Conservation (phyloP, 2,888 invertebrate species). For the Hylaea fasciaria region DNA sequence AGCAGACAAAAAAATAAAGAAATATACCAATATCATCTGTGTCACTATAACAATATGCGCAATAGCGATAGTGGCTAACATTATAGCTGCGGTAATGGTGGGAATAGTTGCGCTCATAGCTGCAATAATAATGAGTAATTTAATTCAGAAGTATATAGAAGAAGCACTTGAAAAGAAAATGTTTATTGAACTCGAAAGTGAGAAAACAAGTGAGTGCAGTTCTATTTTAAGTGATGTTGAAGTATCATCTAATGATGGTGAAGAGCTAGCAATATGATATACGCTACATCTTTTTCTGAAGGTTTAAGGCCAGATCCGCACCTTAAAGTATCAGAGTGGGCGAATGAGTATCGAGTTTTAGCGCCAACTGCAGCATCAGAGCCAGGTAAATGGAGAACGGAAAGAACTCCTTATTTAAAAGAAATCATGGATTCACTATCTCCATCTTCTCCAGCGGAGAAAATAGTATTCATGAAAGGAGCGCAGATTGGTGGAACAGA, state of each 20-base stretch:
- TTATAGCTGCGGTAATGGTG: conserved; percentile 9
- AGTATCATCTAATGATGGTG: neutral
- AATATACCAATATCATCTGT: conserved; percentile 19
- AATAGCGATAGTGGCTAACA: conserved; percentile 15
- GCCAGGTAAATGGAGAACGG: conserved; percentile 25
- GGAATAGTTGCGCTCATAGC: conserved; percentile 18
- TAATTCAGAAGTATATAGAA: conserved; percentile 18
- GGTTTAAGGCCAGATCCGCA: conserved; percentile 23
- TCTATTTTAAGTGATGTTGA: conserved; percentile 9
- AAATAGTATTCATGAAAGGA: too few relatives aligned
- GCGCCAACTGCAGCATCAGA: conserved; percentile 26
- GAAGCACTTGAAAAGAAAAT: conserved; percentile 16
- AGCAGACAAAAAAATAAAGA: conserved; percentile 7
- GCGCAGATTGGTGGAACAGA: too few relatives aligned
- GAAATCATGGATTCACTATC: too few relatives aligned
- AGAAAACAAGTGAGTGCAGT: neutral
- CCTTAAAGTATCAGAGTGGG: conserved; percentile 27
- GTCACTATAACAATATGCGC: conserved; percentile 13
- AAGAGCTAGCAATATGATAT: conserved; percentile 10
- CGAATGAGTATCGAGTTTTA: conserved; percentile 26
- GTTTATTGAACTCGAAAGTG: conserved; percentile 20
- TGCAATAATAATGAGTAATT: conserved; percentile 18
- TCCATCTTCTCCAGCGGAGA: too few relatives aligned
- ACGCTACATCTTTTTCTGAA: conserved; percentile 18
- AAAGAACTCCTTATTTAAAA: too few relatives aligned